Base-by-base conservation (phyloP, 2,113 vertebrate genomes). In the Perccottus glenii region DNA sequence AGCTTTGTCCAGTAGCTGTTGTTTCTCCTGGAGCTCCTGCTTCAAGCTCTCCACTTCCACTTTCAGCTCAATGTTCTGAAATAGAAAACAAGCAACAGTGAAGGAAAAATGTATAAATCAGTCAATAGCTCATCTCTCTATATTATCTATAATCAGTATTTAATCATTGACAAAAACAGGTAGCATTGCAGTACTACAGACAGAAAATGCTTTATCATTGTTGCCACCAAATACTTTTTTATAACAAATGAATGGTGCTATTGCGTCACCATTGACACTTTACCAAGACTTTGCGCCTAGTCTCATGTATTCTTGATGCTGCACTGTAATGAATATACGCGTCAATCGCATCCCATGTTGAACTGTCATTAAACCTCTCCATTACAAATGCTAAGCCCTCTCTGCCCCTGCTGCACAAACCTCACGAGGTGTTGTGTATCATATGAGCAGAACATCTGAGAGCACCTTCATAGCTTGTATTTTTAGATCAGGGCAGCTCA, bases 21-120 rank as follows among this genome's bases (percentile, higher is more conserved):
- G 95, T 89, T 96, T 98, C 84, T 96, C 96, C 75, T 94, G 94
- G 80, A 99, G 93, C 89, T 99, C 97, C 90, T 91, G 93, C 88
- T 98, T 98, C 93, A 99, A 92, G 92, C 97, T 99, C 87, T 98
- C 96, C 77, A 98, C 95, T 89, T 98, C 96, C 79, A 99, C 96
- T 82, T 98, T 99, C 91, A 99, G 92, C 92, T 98, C 96, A 3
- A 99, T 98, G 91, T 99, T 99, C 98, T 99, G 86, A 0, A 93
- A 92, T 73, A 80, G 40, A 86, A 5, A 51, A 75, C 63, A 47
- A 73, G 44, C 11, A 67, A 33, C 0, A 5, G 19, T 27, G 5
- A 66, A 42, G 42, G 10, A 11, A 11, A 1, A 2, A 6, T 46
- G 32, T 4, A 5, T 44, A 10, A 16, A 11, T 42, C 9, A 1